Percentiles rank a stretch among this genome's conserved stretches.
Evolutionary conservation across 2,888 invertebrate species (phyloP).

Genomic region (Ariolimax columbianus): DNA sequence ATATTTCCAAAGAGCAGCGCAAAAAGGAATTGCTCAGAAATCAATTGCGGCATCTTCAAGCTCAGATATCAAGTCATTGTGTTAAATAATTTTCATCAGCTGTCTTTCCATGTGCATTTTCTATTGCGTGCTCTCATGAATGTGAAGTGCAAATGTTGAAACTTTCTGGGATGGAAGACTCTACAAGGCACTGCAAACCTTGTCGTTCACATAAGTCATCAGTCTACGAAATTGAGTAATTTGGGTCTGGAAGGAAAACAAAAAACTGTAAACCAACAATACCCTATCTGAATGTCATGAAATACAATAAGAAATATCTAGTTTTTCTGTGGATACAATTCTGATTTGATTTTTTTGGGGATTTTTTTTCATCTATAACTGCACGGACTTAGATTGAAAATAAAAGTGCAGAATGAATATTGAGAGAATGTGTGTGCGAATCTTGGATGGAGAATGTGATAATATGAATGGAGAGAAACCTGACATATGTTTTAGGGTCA

Average conservation of each 20-base stretch:
- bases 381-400: neutral
- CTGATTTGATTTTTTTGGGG: too few species aligned
- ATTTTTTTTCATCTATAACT: neutral
- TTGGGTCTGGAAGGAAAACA: too few species aligned
- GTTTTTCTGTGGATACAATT: too few species aligned
- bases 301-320: too few species aligned
- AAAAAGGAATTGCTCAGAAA: constrained; percentile 5
- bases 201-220: too few species aligned
- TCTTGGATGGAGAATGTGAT: neutral
- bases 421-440: neutral
- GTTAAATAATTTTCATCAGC: neutral
- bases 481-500: constrained; percentile 47
- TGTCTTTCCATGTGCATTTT: neutral
- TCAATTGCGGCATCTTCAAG: constrained; percentile 30
- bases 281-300: too few species aligned
- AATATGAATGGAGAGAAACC: constrained; percentile 43
- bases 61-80: constrained; percentile 20
- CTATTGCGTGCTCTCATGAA: neutral
- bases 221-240: neutral
- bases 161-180: neutral
- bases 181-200: too few species aligned
- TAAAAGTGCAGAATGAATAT: neutral
- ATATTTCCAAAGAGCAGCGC: constrained; percentile 15
- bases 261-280: too few species aligned
- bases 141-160: neutral